Evolutionary conservation across 2,888 invertebrate species (phyloP).

Genomic region (Metopia argyrocephala): DNA sequence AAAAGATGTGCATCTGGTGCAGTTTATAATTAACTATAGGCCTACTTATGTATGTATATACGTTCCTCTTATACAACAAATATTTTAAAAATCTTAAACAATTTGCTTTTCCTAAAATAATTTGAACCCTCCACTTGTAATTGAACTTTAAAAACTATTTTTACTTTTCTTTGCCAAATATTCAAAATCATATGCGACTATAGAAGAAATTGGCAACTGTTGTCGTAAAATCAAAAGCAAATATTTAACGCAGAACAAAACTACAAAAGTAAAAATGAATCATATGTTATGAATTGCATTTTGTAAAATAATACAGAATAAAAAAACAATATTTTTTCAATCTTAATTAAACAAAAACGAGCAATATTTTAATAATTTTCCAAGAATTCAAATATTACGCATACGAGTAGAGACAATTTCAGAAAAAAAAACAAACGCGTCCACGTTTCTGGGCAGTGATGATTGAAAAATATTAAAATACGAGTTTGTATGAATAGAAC

Average conservation of each 20-base stretch:
- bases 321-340: too few relatives aligned
- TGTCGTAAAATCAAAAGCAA: neutral
- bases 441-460: neutral
- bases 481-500: neutral
- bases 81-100: neutral
- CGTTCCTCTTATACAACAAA: too few relatives aligned
- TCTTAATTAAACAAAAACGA: constrained; percentile 16
- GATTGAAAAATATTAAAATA: neutral
- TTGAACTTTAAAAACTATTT: neutral
- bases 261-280: neutral
- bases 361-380: constrained; percentile 44
- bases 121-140: neutral
- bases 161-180: neutral
- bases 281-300: neutral
- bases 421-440: constrained; percentile 19
- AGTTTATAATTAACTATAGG: too few relatives aligned
- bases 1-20: too few relatives aligned
- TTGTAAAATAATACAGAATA: neutral
- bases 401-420: neutral
- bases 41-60: too few relatives aligned
- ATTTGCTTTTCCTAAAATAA: neutral
- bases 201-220: neutral
- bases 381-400: constrained; percentile 54
- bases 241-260: neutral
- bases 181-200: neutral